These are phyloP conservation scores for Allygus modestus DNA, from an alignment of 2,888 invertebrate genomes.

Conservation along the genomic window DNA sequence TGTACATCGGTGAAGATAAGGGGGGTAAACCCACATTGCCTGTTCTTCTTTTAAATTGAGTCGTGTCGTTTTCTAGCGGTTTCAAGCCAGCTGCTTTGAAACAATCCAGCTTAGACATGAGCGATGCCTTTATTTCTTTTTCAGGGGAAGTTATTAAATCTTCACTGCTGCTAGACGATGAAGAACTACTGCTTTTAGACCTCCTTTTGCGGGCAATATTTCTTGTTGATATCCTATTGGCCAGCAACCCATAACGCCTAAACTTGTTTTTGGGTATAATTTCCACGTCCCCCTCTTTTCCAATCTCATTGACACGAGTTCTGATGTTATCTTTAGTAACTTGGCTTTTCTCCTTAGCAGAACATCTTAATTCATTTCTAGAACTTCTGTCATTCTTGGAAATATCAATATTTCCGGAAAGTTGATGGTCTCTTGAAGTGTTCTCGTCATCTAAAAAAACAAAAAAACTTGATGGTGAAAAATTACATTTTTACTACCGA, in stretches of 20 bases:
- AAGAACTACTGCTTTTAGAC: neutral
- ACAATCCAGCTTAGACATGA: neutral
- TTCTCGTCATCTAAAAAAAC: slow-evolving; percentile 15
- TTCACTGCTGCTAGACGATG: slow-evolving; percentile 20
- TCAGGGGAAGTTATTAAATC: slow-evolving; percentile 1
- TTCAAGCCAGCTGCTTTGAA: neutral
- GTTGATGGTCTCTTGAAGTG: neutral
- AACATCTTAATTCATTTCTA: neutral
- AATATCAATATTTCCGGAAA: neutral
- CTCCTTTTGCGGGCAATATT: slow-evolving; percentile 8
- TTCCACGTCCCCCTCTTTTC: slow-evolving; percentile 13
- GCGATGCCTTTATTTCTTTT: neutral
- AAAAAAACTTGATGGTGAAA: too few relatives aligned
- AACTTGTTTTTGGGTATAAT: slow-evolving; percentile 7
- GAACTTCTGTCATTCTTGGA: neutral
- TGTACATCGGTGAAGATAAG: neutral
- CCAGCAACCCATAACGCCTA: slow-evolving; percentile 39
- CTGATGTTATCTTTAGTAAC: neutral
- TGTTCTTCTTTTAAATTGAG: neutral
- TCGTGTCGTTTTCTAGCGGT: neutral
- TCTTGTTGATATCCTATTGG: slow-evolving; percentile 12
- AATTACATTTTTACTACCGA: too few relatives aligned
- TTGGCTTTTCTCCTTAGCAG: neutral
- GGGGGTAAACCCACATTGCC: neutral
- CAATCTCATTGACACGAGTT: neutral